Conservation (phyloP, 2,797 vertebrate genomes). For the Sebastolobus altivelis region DNA sequence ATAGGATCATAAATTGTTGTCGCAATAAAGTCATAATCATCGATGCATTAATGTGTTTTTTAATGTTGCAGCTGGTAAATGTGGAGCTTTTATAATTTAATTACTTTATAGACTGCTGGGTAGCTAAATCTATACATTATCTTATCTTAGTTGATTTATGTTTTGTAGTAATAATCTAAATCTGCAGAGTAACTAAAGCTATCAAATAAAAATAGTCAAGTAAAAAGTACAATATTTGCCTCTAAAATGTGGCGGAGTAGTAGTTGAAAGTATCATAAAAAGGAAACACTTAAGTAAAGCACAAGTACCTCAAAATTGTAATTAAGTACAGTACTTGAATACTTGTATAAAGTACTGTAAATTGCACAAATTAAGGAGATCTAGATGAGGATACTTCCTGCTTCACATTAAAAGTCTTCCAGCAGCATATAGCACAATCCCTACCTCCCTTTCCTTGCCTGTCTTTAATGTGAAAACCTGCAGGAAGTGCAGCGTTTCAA, state of each 20-base stretch:
- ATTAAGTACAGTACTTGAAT: not conserved
- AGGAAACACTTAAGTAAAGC: not conserved
- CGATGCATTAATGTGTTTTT: not conserved
- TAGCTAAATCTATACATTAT: not conserved
- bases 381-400: not conserved
- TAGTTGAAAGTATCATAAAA: not conserved
- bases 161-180: not conserved
- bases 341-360: not conserved
- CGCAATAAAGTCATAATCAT: too few species aligned
- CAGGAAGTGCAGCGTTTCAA: not conserved
- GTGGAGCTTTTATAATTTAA: not conserved
- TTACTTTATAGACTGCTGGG: not conserved
- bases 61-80: not conserved
- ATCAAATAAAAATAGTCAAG: not conserved
- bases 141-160: not conserved
- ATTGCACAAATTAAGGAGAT: not conserved
- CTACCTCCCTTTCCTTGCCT: fast-evolving
- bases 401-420: constrained; percentile 34
- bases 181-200: not conserved
- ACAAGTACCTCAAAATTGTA: not conserved
- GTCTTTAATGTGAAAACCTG: constrained; percentile 17
- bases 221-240: not conserved
- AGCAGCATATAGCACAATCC: not conserved
- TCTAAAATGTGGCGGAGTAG: not conserved
- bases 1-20: too few species aligned